Percentiles rank a stretch among this genome's conserved stretches.
phyloP scores from a whole-genome alignment of 2,113 vertebrate species.

The Petrocephalus zakoni region DNA sequence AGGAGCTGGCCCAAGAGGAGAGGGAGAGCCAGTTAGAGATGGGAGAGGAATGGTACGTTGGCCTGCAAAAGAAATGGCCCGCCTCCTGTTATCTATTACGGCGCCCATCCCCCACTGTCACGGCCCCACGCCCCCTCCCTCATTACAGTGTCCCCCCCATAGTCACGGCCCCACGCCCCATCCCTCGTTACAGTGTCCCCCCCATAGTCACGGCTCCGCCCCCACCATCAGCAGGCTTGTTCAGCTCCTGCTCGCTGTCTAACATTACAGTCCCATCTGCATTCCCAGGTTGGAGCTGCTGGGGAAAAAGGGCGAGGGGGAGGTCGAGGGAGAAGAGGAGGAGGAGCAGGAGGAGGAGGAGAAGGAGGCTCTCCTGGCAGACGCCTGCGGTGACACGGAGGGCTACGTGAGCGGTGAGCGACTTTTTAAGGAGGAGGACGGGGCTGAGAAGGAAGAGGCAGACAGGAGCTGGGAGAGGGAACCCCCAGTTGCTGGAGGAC shows the following conservation, averaged over 20 bases:
- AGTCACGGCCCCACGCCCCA: too few relatives aligned
- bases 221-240: not conserved
- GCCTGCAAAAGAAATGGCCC: too few relatives aligned
- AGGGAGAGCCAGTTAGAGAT: slow-evolving; percentile 43
- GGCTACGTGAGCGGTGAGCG: not conserved
- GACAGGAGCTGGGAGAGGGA: not conserved
- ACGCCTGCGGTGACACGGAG: slow-evolving; percentile 6
- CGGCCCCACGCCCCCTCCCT: not conserved
- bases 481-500: slow-evolving; percentile 8
- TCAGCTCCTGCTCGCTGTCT: not conserved
- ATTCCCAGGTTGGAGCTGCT: slow-evolving; percentile 57
- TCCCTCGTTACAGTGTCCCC: not conserved
- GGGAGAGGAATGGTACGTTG: slow-evolving; percentile 61
- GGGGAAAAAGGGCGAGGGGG: slow-evolving; percentile 47
- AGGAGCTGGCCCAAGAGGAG: slow-evolving; percentile 64
- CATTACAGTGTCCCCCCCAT: too few relatives aligned
- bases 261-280: not conserved
- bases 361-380: slow-evolving; percentile 20
- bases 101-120: not conserved
- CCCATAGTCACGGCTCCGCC: not conserved
- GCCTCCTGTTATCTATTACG: not conserved
- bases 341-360: slow-evolving; percentile 35
- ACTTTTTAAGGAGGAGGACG: not conserved
- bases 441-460: not conserved
- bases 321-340: slow-evolving; percentile 28